Evolutionary conservation across 2,113 vertebrate genomes (phyloP), one percentile per base, ranked within the genome.

Genomic region (Leptosomus discolor): DNA sequence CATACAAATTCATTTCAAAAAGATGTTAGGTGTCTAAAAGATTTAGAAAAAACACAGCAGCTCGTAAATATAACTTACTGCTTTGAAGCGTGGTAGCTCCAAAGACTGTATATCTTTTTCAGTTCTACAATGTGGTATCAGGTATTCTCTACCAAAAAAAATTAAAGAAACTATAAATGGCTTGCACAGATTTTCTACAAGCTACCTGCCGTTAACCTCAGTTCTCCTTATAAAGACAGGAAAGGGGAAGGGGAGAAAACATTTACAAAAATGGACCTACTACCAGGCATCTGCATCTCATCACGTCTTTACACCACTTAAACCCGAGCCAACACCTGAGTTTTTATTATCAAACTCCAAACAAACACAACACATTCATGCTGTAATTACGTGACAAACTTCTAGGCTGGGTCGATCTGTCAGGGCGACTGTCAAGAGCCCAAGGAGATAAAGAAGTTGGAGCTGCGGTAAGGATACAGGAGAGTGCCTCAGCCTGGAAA

Each of bases 271-370:
- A 78, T 2, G 1, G 58, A 64, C 34, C 48, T 53, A 26, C 15
- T 29, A 8, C 26, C n/a, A 81, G n/a, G n/a, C 32, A 92, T 11
- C 34, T 67, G 41, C 46, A 22, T 9, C 39, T 56, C 45, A 36
- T 5, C 9, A 9, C 1, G 2, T 45, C 63, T 24, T 50, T 37
- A 29, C 21, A 39, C 19, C 32, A 48, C n/a, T 74, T 56, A 57
- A 70, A 63, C 8, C 17, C 0, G 0, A 37, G 18, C 15, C 56
- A 78, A 67, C 34, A 60, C 0, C 0, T 0, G 3, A 51, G 5
- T 4, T 69, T 75, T 71, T 61, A 82, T 39, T 48, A 69, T 6
- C 4, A 53, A 73, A 50, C 34, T 41, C 64, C 36, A 77, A 73
- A 51, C 50, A 92, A 63, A 73, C 4, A 0, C 5, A 83, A 65